phyloP scores from a whole-genome alignment of 2,113 vertebrate species.

The Dasyornis broadbenti region DNA sequence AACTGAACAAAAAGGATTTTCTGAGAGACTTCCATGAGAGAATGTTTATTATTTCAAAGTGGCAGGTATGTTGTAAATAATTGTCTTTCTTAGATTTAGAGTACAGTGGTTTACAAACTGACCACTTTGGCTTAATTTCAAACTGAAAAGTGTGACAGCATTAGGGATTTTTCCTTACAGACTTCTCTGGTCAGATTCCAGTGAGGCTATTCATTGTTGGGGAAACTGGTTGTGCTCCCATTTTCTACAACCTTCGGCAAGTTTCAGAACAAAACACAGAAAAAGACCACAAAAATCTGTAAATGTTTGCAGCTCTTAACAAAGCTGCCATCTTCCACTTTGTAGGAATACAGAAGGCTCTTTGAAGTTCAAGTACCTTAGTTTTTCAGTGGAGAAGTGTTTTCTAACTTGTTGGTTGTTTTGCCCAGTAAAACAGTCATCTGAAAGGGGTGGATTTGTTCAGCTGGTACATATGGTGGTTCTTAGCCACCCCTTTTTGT shows the following conservation, averaged over 20 bases:
- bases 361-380: not conserved
- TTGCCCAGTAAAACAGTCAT: not conserved
- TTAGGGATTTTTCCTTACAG: not conserved
- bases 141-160: not conserved
- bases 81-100: not conserved
- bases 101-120: not conserved
- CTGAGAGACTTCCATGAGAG: not conserved
- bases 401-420: not conserved
- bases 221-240: not conserved
- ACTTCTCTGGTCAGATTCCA: not conserved
- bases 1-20: not conserved
- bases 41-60: not conserved
- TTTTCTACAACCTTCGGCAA: not conserved
- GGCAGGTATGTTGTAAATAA: not conserved
- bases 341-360: not conserved
- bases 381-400: not conserved
- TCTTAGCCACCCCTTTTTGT: not conserved
- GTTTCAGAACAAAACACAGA: not conserved
- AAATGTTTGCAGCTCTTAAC: not conserved
- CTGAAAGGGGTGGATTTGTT: not conserved
- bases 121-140: not conserved
- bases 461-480: not conserved
- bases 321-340: not conserved
- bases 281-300: not conserved
- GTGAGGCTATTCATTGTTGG: not conserved